phyloP scores from a whole-genome alignment of 92 coral and sea anemone species.

The Palythoa caribaeorum region DNA sequence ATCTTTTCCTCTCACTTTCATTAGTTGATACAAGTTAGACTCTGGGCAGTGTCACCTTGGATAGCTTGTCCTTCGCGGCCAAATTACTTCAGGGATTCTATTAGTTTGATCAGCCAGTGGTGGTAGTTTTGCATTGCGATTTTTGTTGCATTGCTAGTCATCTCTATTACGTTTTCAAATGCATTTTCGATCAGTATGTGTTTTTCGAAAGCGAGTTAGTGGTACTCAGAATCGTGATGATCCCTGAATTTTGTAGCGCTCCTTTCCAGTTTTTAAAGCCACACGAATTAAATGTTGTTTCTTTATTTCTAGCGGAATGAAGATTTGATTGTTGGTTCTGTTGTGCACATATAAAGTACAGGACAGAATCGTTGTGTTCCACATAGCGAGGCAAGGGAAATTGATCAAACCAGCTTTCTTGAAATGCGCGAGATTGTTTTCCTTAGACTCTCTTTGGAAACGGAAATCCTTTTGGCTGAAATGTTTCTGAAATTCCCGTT shows the following conservation, averaged over 20 bases:
- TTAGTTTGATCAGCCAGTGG: constrained; percentile 35
- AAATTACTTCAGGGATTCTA: constrained; percentile 46
- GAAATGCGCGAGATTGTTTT: constrained; percentile 65
- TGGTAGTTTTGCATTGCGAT: constrained; percentile 50
- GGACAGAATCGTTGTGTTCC: constrained; percentile 67
- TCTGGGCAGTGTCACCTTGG: constrained; percentile 29
- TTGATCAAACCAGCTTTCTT: constrained; percentile 71
- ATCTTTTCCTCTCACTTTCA: constrained; percentile 8
- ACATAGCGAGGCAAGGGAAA: constrained; percentile 78
- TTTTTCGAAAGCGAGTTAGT: constrained; percentile 63
- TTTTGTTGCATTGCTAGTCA: constrained; percentile 41
- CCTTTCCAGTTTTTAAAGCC: constrained; percentile 79
- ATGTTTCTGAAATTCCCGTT: constrained; percentile 37
- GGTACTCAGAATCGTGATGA: constrained; percentile 70
- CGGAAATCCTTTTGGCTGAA: constrained; percentile 62
- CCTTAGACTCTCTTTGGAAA: constrained; percentile 65
- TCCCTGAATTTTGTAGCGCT: constrained; percentile 57
- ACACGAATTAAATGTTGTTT: constrained; percentile 51
- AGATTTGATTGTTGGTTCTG: constrained; percentile 68
- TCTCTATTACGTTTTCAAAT: constrained; percentile 56
- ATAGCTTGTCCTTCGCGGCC: constrained; percentile 45
- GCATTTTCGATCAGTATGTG: constrained; percentile 49
- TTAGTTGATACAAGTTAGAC: constrained; percentile 24
- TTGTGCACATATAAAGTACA: constrained; percentile 65
- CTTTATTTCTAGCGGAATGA: constrained; percentile 67